Base-by-base conservation (phyloP, 1,140 invertebrate species). In the Vanessa atalanta region DNA sequence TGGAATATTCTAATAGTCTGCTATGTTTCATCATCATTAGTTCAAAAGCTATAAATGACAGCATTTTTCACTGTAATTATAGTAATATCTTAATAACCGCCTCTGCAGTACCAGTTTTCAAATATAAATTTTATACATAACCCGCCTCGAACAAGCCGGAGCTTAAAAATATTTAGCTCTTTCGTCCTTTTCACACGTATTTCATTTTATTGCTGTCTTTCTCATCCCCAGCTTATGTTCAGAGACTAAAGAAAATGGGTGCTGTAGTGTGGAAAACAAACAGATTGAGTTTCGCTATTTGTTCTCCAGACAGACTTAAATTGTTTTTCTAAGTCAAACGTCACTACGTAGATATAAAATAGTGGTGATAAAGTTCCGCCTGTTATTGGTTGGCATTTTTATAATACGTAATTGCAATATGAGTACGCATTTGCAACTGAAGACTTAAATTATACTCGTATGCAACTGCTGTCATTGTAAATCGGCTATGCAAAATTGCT, bases 51-150 rank as follows among this genome's bases (percentile, higher is more conserved):
- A 43, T 11, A 43, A 43, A 9, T 43, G 7, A 43, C 9, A 43
- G 37, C 1, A 43, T 9, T 6, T 43, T 11, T 43, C 37, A 43
- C 37, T 9, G 37, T 43, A 9, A 43, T 43, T 43, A 43, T 43
- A 43, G 6, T 9, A 0, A 11, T 43, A 20, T 5, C n/a, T 8
- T 9, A n/a, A 7, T 53, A 7, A 8, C 5, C 15, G 8, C 51
- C 6, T 53, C 4, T 53, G n/a, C 51, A n/a, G 15, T 15, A 53
- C n/a, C 16, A 53, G n/a, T 53, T 16, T 57, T 43, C 72, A 65
- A 76, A 72, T 75, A 79, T 72, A 60, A 70, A 72, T 68, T 70
- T 70, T 73, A 70, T 69, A 76, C 70, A 68, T 72, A 80, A 76
- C 64, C 66, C 70, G 55, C 60, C 48, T 37, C 50, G 66, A 73